Evolutionary conservation across 2,888 invertebrate species (phyloP).

Genomic region (Oxytorus armatus): DNA sequence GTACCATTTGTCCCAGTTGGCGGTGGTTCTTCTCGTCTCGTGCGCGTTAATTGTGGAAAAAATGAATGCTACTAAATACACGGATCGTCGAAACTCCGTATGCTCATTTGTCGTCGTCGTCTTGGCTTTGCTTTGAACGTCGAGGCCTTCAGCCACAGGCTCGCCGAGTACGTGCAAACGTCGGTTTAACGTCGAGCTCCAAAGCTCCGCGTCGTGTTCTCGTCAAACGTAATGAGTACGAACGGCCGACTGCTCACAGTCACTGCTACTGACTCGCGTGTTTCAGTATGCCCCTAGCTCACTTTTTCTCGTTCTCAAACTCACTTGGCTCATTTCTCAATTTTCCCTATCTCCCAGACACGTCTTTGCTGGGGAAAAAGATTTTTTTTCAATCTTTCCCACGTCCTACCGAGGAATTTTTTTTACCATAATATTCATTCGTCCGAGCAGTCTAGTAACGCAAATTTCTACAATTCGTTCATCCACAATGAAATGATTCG

Average conservation of each 20-base stretch:
- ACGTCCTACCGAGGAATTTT: not conserved
- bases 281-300: too few relatives aligned
- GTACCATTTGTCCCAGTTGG: not conserved
- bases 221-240: constrained; percentile 40
- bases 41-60: too few relatives aligned
- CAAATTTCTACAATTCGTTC: not conserved
- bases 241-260: constrained; percentile 18
- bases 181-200: not conserved
- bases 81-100: too few relatives aligned
- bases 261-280: too few relatives aligned
- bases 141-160: not conserved
- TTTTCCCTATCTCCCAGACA: too few relatives aligned
- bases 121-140: not conserved
- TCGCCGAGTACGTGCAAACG: not conserved
- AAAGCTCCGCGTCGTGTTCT: constrained; percentile 3
- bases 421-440: too few relatives aligned
- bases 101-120: too few relatives aligned
- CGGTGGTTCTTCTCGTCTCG: too few relatives aligned
- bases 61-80: too few relatives aligned
- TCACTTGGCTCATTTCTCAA: too few relatives aligned
- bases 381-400: not conserved
- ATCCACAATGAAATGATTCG: not conserved
- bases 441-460: not conserved
- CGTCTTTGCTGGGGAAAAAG: not conserved
- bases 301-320: not conserved